Evolutionary conservation across 2,113 vertebrate species (phyloP).

Genomic region (Callocephalon fimbriatum): DNA sequence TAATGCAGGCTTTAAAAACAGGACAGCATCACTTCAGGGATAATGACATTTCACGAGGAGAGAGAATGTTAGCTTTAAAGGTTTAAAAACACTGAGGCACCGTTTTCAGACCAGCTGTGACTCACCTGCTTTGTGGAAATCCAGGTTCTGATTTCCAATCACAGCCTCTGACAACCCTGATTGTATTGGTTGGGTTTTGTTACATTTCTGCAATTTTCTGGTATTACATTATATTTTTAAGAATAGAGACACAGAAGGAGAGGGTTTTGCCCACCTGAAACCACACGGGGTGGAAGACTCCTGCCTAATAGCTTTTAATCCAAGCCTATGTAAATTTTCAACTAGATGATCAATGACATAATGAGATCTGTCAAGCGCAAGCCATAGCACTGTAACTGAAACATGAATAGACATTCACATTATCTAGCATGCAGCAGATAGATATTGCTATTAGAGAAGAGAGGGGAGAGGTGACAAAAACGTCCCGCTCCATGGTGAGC

Average conservation of each 20-base stretch:
- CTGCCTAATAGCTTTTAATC: constrained; percentile 37
- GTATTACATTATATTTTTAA: background rate
- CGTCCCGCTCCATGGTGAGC: background rate
- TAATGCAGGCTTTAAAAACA: background rate
- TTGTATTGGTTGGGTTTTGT: background rate
- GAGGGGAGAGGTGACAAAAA: constrained; percentile 59
- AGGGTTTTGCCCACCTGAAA: constrained; percentile 15
- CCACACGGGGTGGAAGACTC: background rate
- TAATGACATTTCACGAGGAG: background rate
- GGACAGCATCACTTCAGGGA: background rate
- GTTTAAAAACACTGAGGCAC: background rate
- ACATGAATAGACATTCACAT: constrained; percentile 64
- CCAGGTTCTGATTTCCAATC: background rate
- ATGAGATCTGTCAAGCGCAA: constrained; percentile 71
- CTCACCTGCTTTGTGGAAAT: background rate
- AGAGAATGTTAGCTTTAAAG: background rate
- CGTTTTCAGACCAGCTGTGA: background rate
- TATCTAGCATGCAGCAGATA: constrained; percentile 38
- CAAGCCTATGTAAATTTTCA: constrained; percentile 57
- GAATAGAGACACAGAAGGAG: background rate
- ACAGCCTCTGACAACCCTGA: background rate
- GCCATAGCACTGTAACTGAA: constrained; percentile 35
- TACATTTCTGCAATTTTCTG: background rate
- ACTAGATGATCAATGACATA: constrained; percentile 49
- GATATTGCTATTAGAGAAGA: constrained; percentile 60